phyloP scores from a whole-genome alignment of 2,888 invertebrate species.

The Dryadula phaetusa region DNA sequence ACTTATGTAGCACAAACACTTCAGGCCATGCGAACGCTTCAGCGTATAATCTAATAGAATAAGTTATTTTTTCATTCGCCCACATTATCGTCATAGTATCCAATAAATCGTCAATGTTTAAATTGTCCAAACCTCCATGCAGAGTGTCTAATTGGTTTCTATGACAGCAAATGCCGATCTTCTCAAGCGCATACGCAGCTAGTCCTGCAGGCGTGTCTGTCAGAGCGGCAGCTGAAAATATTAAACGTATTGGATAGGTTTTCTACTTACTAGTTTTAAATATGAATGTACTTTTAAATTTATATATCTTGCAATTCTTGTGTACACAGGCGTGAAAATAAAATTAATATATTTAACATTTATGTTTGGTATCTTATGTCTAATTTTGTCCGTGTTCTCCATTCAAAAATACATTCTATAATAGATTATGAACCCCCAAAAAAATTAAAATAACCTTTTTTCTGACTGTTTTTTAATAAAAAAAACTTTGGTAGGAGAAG shows the following conservation, averaged over 20 bases:
- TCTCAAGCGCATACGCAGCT: conserved; percentile 95
- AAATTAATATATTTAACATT: no score
- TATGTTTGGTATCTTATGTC: no score
- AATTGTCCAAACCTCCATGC: conserved; percentile 87
- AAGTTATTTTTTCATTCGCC: conserved; percentile 90
- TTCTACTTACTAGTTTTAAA: background rate
- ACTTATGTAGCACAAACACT: conserved; percentile 59
- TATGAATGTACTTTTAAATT: background rate
- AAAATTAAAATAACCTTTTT: no score
- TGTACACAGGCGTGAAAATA: no score
- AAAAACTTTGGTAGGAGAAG: no score
- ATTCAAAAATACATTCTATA: no score
- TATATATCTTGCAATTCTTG: background rate
- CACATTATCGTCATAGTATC: conserved; percentile 94
- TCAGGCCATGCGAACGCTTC: conserved; percentile 78
- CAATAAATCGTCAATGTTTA: conserved; percentile 88
- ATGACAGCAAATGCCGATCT: conserved; percentile 90
- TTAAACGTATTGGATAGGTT: background rate
- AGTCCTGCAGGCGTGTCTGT: conserved; percentile 91
- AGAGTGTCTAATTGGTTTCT: conserved; percentile 79
- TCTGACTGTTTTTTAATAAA: no score
- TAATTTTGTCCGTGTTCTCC: no score
- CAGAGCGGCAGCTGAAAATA: conserved; percentile 3
- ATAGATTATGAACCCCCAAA: no score
- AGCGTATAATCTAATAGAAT: conserved; percentile 89